A percentile compares a stretch with the other conserved stretches of the same genome.
Evolutionary conservation across 1,140 invertebrate genomes (phyloP).

Genomic region (Lasioglossum albipes): DNA sequence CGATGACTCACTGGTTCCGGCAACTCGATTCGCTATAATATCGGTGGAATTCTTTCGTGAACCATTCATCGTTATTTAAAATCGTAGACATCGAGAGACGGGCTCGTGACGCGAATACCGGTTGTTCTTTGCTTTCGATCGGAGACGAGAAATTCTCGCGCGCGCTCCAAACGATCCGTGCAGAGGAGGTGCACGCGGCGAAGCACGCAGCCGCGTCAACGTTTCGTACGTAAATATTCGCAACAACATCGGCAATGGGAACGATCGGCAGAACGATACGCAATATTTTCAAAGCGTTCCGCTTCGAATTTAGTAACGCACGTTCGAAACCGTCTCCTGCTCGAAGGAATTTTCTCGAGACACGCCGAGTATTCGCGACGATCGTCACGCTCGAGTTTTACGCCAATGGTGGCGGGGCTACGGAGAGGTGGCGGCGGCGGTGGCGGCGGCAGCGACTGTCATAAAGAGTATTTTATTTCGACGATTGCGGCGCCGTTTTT

Average conservation of each 20-base stretch:
- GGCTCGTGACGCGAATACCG: neutral
- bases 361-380: constrained; percentile 4
- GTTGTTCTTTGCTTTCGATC: neutral
- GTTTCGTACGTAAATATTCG: no score
- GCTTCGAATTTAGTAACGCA: constrained; percentile 7
- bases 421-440: neutral
- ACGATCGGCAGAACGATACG: neutral
- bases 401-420: constrained; percentile 32
- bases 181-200: no score
- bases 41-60: neutral
- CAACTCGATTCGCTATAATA: neutral
- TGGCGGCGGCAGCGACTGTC: constrained; percentile 28
- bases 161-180: no score
- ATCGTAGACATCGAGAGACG: neutral
- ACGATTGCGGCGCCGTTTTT: constrained; percentile 53
- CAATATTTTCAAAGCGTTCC: neutral
- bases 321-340: neutral
- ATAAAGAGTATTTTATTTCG: constrained; percentile 52
- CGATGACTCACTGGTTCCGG: neutral
- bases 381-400: constrained; percentile 42
- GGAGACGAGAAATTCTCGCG: neutral
- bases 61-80: neutral
- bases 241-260: no score
- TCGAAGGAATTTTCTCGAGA: neutral
- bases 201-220: no score